A percentile compares a stretch with the other conserved stretches of the same genome.
Evolutionary conservation across 1,140 invertebrate genomes (phyloP).

Genomic region (Diabrotica undecimpunctata): DNA sequence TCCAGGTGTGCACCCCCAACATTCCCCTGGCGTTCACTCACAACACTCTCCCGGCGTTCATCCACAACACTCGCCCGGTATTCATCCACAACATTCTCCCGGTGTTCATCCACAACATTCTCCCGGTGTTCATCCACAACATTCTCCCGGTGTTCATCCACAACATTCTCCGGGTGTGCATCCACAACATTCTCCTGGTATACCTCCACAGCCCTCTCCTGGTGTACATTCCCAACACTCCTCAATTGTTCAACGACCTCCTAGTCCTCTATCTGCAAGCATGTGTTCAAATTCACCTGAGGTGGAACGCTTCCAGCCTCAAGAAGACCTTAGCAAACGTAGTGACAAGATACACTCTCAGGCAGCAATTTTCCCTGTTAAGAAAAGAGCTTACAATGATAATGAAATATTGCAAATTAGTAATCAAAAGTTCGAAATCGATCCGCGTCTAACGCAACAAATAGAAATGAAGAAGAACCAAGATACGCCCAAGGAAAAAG

Average conservation of each 20-base stretch:
- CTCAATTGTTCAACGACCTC: conserved; percentile 24
- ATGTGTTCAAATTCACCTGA: conserved; percentile 27
- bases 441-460: conserved; percentile 10
- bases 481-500: neutral
- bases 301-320: conserved; percentile 37
- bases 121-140: conserved; percentile 18
- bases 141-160: conserved; percentile 19
- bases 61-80: conserved; percentile 19
- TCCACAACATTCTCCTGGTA: neutral
- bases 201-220: neutral
- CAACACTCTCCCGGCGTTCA: neutral
- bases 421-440: conserved; percentile 9
- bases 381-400: conserved; percentile 60
- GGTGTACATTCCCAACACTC: conserved; percentile 1
- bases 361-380: conserved; percentile 48
- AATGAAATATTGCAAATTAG: conserved; percentile 36
- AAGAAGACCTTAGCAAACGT: conserved; percentile 15
- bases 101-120: conserved; percentile 17
- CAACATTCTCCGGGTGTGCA: conserved; percentile 26
- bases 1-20: conserved; percentile 15
- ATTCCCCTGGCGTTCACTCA: neutral
- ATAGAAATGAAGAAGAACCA: conserved; percentile 1
- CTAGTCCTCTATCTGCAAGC: no score
- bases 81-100: conserved; percentile 17
- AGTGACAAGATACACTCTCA: conserved; percentile 13